phyloP scores from a whole-genome alignment of 2,797 vertebrate genomes.

The Takifugu ocellatus region DNA sequence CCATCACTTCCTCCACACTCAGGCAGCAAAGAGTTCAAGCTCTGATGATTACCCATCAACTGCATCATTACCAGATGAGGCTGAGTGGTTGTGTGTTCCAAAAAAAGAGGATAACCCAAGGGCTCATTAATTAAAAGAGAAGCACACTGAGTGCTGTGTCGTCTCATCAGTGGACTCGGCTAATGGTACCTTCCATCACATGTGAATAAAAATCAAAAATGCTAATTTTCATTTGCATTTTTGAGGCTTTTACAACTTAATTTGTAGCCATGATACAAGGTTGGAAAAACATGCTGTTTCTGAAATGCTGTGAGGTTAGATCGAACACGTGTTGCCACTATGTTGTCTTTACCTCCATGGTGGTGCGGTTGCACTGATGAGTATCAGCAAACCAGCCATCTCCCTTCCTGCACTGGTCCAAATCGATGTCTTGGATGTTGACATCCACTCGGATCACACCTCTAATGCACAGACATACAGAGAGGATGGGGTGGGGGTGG shows the following conservation, averaged over 20 bases:
- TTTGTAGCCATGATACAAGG: too few relatives aligned
- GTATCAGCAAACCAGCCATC: conserved; percentile 87
- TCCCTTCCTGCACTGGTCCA: conserved; percentile 84
- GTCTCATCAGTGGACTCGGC: background rate
- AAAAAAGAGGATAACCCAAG: background rate
- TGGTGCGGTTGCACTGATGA: conserved; percentile 91
- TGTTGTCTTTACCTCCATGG: conserved; percentile 82
- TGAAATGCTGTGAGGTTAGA: too few relatives aligned
- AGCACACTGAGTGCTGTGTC: background rate
- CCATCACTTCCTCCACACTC: too few relatives aligned
- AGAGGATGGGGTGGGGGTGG: background rate
- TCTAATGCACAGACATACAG: conserved; percentile 62
- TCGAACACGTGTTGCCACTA: too few relatives aligned
- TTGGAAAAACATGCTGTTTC: too few relatives aligned
- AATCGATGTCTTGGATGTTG: conserved; percentile 81
- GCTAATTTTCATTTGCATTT: too few relatives aligned
- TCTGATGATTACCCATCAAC: background rate
- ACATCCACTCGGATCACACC: conserved; percentile 89
- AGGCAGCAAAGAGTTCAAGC: background rate
- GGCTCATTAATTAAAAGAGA: conserved; percentile 4
- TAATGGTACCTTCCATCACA: too few relatives aligned
- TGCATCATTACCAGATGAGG: conserved; percentile 10
- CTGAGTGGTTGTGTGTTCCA: background rate
- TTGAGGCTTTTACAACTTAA: too few relatives aligned
- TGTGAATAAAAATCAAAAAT: too few relatives aligned